Conservation (phyloP, 2,888 invertebrate species). For the Orthosia cruda region DNA sequence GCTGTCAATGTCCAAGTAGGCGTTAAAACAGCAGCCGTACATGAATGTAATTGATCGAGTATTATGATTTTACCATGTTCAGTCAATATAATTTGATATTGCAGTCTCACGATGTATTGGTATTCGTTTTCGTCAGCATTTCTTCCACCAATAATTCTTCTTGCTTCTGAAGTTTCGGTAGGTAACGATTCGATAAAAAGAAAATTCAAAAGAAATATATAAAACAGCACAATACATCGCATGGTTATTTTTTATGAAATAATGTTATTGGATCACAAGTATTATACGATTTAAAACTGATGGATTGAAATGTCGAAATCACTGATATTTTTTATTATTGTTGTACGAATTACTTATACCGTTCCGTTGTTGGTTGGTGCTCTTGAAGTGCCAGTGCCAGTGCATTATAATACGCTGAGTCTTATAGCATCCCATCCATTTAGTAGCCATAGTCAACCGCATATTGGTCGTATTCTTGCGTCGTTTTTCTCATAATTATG, state of each 20-base stretch:
- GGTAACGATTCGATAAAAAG: neutral
- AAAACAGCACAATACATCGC: slow-evolving; percentile 24
- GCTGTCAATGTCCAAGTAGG: slow-evolving; percentile 40
- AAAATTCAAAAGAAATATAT: slow-evolving; percentile 2
- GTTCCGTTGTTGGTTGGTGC: neutral
- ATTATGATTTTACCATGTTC: accelerated
- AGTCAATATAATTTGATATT: neutral
- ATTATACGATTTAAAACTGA: slow-evolving; percentile 4
- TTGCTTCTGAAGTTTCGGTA: no score
- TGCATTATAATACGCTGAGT: no score
- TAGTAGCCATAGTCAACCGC: no score
- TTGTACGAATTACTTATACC: neutral
- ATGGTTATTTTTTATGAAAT: slow-evolving; percentile 12
- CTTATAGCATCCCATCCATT: no score
- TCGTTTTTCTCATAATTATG: neutral
- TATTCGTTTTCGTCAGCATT: slow-evolving; percentile 28
- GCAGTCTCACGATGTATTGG: slow-evolving; percentile 37
- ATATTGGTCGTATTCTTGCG: no score
- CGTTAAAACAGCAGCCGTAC: slow-evolving; percentile 25
- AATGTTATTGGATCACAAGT: slow-evolving; percentile 6
- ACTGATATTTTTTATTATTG: neutral
- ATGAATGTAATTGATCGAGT: neutral
- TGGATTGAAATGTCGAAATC: slow-evolving; percentile 31
- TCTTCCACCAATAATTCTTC: slow-evolving; percentile 36
- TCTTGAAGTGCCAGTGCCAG: no score